phyloP scores from a whole-genome alignment of 2,888 invertebrate genomes.

The Heliconius erato region DNA sequence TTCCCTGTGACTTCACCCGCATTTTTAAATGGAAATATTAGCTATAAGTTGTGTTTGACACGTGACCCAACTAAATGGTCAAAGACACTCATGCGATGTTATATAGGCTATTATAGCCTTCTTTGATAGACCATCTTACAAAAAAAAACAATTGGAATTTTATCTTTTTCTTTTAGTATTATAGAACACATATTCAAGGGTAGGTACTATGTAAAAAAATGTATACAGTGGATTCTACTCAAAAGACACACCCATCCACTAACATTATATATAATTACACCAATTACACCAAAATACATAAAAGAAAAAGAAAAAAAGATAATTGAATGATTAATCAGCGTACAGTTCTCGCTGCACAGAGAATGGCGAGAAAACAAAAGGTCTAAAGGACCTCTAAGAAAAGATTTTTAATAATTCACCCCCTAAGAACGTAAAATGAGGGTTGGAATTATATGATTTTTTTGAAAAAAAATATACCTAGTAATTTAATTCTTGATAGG shows the following conservation, averaged over 20 bases:
- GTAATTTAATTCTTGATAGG: not conserved
- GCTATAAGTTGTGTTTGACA: no score
- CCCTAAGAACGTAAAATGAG: constrained; percentile 9
- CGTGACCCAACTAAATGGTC: not conserved
- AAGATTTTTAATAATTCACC: constrained; percentile 7
- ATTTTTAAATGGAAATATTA: not conserved
- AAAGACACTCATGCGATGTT: not conserved
- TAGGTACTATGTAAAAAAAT: not conserved
- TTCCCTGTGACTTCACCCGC: not conserved
- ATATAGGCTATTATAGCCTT: no score
- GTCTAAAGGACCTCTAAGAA: constrained; percentile 8
- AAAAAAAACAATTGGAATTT: no score
- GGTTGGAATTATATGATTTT: constrained; percentile 5
- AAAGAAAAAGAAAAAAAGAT: constrained; percentile 19
- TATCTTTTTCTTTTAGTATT: not conserved
- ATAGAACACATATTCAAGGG: not conserved
- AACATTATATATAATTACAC: constrained; percentile 1
- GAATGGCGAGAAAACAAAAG: constrained; percentile 9
- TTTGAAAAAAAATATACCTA: not conserved
- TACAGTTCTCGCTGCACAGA: not conserved
- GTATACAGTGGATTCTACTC: not conserved
- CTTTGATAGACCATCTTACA: no score
- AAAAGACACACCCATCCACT: not conserved
- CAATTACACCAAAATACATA: constrained; percentile 12
- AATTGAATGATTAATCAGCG: constrained; percentile 20